These are phyloP conservation scores for Columba livia DNA, from an alignment of 2,113 vertebrate genomes.

Conservation along the genomic window DNA sequence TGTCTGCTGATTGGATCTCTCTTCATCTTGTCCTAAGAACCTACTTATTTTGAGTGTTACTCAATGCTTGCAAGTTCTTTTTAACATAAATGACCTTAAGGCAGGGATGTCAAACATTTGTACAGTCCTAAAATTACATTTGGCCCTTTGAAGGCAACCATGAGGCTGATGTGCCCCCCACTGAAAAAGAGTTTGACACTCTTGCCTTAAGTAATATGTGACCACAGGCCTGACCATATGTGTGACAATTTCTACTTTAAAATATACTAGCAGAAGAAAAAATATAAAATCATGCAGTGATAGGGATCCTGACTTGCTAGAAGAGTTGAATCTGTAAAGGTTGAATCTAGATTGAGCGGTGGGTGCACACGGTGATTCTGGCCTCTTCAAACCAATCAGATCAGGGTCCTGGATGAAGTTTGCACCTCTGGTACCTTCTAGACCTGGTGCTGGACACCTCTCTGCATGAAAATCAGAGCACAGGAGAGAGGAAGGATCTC, in stretches of 20 bases:
- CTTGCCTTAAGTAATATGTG: not conserved
- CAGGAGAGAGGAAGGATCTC: not conserved
- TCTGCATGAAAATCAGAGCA: not conserved
- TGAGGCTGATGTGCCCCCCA: too few relatives aligned
- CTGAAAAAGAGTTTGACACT: too few relatives aligned
- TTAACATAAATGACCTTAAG: not conserved
- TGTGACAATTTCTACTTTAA: not conserved
- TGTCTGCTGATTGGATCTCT: not conserved
- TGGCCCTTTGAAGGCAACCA: too few relatives aligned
- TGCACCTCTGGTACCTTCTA: not conserved
- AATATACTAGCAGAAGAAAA: not conserved
- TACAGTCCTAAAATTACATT: too few relatives aligned
- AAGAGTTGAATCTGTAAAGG: not conserved
- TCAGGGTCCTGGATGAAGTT: rapidly evolving
- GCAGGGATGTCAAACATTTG: too few relatives aligned
- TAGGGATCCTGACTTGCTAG: not conserved
- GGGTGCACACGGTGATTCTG: not conserved
- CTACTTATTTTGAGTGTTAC: not conserved
- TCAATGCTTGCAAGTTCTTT: not conserved
- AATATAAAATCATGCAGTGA: not conserved
- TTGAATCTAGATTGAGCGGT: not conserved
- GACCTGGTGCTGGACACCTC: not conserved
- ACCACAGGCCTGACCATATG: rapidly evolving
- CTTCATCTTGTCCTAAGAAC: not conserved
- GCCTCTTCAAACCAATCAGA: not conserved